These are phyloP conservation scores for Peromyscus nudipes DNA, from an alignment of 2,797 vertebrate genomes.

Conservation along the genomic window DNA sequence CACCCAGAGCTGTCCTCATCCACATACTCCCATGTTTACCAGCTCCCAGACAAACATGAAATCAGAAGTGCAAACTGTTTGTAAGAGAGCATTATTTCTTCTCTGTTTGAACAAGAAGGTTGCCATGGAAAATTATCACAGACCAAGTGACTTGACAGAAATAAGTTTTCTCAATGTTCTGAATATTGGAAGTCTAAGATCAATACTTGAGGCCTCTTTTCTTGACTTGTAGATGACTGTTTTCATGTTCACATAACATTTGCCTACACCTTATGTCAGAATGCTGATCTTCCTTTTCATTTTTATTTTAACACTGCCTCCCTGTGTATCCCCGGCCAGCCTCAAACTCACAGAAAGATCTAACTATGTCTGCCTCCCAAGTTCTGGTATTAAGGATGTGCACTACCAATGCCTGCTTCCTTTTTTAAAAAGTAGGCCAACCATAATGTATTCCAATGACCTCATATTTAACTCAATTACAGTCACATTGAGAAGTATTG, in stretches of 20 bases:
- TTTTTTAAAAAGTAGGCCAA: background rate
- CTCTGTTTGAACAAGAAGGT: background rate
- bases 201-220: background rate
- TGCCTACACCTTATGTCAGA: background rate
- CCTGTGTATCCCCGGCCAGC: background rate
- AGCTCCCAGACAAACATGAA: background rate
- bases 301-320: background rate
- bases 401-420: background rate
- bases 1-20: no score
- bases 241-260: background rate
- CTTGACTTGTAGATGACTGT: background rate
- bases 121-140: background rate
- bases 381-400: background rate
- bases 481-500: background rate
- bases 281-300: background rate
- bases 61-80: background rate
- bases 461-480: background rate
- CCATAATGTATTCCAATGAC: background rate
- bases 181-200: background rate
- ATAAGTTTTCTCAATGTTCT: background rate
- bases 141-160: background rate
- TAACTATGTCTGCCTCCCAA: background rate
- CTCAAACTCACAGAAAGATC: background rate
- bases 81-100: background rate
- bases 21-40: background rate